Evolutionary conservation across 1,140 invertebrate genomes (phyloP).

Genomic region (Hylaeus anthracinus): DNA sequence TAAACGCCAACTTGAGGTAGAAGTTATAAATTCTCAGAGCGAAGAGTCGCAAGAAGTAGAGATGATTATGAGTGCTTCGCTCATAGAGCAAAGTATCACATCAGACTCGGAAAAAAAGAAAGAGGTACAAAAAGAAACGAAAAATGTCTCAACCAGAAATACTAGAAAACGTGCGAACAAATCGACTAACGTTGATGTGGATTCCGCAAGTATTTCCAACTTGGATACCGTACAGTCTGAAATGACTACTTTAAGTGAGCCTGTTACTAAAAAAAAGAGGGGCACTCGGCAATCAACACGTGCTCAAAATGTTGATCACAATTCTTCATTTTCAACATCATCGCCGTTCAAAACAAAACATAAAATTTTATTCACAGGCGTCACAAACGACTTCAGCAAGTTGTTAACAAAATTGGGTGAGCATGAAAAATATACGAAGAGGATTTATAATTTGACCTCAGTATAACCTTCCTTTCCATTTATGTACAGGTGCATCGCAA

Average conservation of each 20-base stretch:
- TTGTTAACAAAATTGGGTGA: slow-evolving; percentile 64
- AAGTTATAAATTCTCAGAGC: slow-evolving; percentile 3
- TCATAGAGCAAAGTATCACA: background rate
- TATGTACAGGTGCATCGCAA: slow-evolving; percentile 72
- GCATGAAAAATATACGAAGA: background rate
- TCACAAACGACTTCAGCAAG: slow-evolving; percentile 48
- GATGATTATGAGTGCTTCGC: slow-evolving; percentile 32
- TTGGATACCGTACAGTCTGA: slow-evolving; percentile 11
- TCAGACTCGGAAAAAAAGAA: background rate
- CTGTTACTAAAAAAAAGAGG: too few relatives aligned
- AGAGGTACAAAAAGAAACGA: background rate
- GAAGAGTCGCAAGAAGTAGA: slow-evolving; percentile 61
- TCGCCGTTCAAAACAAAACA: slow-evolving; percentile 33
- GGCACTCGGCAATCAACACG: too few relatives aligned
- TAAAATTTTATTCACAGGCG: slow-evolving; percentile 69
- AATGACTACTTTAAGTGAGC: too few relatives aligned
- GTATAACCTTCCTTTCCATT: background rate
- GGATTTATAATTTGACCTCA: background rate
- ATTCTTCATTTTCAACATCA: background rate
- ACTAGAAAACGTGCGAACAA: background rate
- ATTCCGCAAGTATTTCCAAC: slow-evolving; percentile 6
- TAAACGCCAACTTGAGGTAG: too few relatives aligned
- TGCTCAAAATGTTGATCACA: too few relatives aligned
- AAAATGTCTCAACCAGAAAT: background rate
- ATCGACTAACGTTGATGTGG: background rate